Conservation (phyloP, 2,113 vertebrate species). For the Mastomys coucha region DNA sequence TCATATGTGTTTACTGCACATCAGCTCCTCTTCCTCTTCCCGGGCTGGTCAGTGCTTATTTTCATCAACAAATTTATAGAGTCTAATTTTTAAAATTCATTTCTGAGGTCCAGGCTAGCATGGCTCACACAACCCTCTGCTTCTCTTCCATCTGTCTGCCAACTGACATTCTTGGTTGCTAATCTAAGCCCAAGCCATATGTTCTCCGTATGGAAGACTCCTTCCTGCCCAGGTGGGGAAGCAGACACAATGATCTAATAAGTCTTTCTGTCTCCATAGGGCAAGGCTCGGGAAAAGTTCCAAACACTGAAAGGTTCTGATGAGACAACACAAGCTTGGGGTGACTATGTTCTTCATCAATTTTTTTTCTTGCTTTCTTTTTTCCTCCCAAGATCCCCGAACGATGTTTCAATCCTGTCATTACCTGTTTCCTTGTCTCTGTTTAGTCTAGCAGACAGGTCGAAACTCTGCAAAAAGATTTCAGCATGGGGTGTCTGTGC, state of each 20-base stretch:
- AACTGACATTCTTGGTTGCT: constrained; percentile 82
- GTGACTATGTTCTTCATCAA: constrained; percentile 81
- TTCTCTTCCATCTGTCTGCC: constrained; percentile 80
- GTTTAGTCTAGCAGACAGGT: constrained; percentile 83
- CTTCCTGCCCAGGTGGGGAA: constrained; percentile 80
- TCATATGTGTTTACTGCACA: background rate
- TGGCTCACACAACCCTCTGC: constrained; percentile 51
- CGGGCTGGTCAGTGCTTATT: constrained; percentile 50
- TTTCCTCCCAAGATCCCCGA: constrained; percentile 78
- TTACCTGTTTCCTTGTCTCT: constrained; percentile 83
- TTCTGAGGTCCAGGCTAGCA: constrained; percentile 63
- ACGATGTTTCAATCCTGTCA: constrained; percentile 80
- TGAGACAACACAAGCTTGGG: constrained; percentile 76
- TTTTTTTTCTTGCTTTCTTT: constrained; percentile 71
- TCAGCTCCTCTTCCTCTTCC: background rate
- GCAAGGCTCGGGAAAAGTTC: constrained; percentile 79
- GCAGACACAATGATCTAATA: constrained; percentile 80
- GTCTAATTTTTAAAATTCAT: constrained; percentile 66
- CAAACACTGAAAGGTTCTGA: constrained; percentile 77
- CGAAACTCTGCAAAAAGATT: constrained; percentile 73
- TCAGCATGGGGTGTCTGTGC: constrained; percentile 75
- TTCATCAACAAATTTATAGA: constrained; percentile 60
- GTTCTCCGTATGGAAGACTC: constrained; percentile 79
- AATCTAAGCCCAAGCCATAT: constrained; percentile 82
- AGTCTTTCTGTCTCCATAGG: constrained; percentile 79